Evolutionary conservation across 2,888 invertebrate genomes (phyloP).

Genomic region (Eremobia ochroleuca): DNA sequence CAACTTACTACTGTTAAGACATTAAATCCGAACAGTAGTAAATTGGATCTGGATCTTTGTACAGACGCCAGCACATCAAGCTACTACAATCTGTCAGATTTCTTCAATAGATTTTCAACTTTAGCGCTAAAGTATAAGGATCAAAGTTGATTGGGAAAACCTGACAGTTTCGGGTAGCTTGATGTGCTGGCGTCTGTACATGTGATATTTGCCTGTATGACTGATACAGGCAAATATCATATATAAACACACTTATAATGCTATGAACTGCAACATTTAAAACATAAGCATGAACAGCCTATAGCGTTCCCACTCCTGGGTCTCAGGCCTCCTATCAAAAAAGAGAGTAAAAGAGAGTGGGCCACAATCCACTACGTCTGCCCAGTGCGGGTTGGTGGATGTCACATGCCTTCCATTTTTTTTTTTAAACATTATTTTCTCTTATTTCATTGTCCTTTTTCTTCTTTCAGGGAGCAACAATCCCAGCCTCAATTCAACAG

Average conservation of each 20-base stretch:
- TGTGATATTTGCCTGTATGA: no score
- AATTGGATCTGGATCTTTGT: no score
- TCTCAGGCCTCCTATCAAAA: no score
- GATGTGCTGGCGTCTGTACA: no score
- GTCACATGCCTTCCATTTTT: neutral
- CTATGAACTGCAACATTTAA: neutral
- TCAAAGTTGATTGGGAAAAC: no score
- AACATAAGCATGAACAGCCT: neutral
- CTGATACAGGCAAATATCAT: no score
- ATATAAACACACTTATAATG: neutral
- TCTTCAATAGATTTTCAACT: no score
- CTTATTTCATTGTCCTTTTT: neutral
- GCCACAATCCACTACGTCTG: neutral
- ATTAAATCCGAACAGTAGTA: neutral
- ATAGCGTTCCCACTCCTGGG: no score
- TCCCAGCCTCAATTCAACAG: conserved; percentile 78
- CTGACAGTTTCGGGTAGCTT: no score
- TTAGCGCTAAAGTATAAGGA: no score
- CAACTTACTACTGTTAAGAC: neutral
- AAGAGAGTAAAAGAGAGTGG: neutral
- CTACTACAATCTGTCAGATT: no score
- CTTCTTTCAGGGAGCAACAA: conserved; percentile 82
- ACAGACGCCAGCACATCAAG: no score
- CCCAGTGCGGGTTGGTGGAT: neutral
- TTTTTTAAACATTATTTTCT: neutral